These are phyloP conservation scores for Hermodice carunculata DNA, from an alignment of 2,888 invertebrate species.

Conservation along the genomic window DNA sequence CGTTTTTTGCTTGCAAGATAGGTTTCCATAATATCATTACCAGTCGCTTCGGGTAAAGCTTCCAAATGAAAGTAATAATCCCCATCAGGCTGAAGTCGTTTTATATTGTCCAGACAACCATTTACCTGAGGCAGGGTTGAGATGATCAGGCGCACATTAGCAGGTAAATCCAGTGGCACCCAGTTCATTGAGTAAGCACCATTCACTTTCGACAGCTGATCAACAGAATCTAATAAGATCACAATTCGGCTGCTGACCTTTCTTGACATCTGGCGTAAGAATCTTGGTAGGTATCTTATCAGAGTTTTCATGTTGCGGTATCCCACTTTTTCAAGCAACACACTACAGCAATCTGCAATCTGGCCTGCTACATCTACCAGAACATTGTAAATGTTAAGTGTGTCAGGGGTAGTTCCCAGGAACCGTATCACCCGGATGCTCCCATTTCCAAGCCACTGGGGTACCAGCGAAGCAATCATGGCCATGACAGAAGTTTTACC, in stretches of 20 bases:
- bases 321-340: constrained; percentile 55
- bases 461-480: constrained; percentile 14
- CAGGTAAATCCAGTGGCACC: constrained; percentile 36
- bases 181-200: constrained; percentile 35
- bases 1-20: constrained; percentile 9
- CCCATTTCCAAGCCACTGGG: constrained; percentile 28
- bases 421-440: constrained; percentile 44
- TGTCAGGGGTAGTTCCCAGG: constrained; percentile 48
- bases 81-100: constrained; percentile 36
- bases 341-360: constrained; percentile 41
- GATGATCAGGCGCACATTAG: constrained; percentile 44
- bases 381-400: constrained; percentile 38
- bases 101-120: constrained; percentile 48
- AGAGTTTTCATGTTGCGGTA: constrained; percentile 43
- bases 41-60: constrained; percentile 48
- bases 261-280: constrained; percentile 48
- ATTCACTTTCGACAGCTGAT: constrained; percentile 32
- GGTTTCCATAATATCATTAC: constrained; percentile 34
- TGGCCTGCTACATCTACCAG: constrained; percentile 43
- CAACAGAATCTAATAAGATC: constrained; percentile 59
- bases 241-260: constrained; percentile 50
- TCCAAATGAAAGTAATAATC: constrained; percentile 52
- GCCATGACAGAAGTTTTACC: constrained; percentile 43
- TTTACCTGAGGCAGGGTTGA: constrained; percentile 55
- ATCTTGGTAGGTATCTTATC: constrained; percentile 51